Percentiles rank a stretch among this genome's conserved stretches.
Conservation (phyloP, 30 jellyfish, hydroid and myxozoan genomes). For the Morbakka virulenta region DNA sequence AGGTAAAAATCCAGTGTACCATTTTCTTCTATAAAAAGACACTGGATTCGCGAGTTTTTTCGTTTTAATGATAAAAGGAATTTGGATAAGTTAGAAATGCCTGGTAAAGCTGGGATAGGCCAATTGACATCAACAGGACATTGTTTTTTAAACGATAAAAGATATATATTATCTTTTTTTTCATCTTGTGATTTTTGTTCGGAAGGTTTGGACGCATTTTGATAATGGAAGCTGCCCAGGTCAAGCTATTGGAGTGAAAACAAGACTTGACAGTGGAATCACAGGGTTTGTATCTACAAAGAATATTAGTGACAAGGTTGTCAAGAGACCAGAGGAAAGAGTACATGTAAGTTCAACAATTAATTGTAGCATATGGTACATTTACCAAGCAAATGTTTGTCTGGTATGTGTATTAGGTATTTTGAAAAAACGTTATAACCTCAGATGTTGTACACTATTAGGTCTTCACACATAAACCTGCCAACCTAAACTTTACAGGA, state of each 20-base stretch:
- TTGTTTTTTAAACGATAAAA: no score
- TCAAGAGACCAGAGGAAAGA: conserved; percentile 87
- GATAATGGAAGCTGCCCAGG: conserved; percentile 98
- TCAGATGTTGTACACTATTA: neutral
- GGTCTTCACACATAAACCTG: neutral
- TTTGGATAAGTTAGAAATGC: no score
- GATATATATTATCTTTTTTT: neutral
- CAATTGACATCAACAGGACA: no score
- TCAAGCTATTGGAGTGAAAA: conserved; percentile 91
- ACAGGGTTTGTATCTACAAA: conserved; percentile 81
- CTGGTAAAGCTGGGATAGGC: no score
- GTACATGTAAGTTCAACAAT: conserved; percentile 63
- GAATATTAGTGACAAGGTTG: conserved; percentile 87
- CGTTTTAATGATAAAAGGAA: no score
- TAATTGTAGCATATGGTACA: no score
- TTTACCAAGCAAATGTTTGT: no score
- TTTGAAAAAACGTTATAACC: neutral
- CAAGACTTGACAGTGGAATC: conserved; percentile 82
- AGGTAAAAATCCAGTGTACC: no score
- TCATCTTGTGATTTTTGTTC: no score
- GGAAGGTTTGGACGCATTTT: conserved; percentile 93
- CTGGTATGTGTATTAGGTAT: no score
- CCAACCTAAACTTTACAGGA: neutral
- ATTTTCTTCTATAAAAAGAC: no score
- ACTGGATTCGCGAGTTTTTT: no score